These are phyloP conservation scores for Tragelaphus oryx DNA, from an alignment of 2,797 vertebrate genomes.

Conservation along the genomic window DNA sequence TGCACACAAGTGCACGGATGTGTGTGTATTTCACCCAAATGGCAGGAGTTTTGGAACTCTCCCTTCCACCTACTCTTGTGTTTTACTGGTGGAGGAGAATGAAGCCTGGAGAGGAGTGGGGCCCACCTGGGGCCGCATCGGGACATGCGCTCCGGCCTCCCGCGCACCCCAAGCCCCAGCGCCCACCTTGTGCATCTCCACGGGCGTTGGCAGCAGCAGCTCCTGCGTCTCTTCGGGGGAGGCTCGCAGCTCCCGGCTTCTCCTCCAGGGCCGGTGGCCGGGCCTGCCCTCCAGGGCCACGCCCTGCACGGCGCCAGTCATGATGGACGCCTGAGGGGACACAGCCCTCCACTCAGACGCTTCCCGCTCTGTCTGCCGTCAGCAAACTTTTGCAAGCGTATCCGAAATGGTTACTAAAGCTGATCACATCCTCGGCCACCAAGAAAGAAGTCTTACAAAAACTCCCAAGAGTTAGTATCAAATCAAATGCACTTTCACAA, in stretches of 20 bases:
- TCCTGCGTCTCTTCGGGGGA: constrained; percentile 93
- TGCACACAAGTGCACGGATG: too few species aligned
- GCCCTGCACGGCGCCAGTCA: constrained; percentile 92
- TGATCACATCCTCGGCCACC: neutral
- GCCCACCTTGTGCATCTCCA: constrained; percentile 95
- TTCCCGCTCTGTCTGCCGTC: neutral
- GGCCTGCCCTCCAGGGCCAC: constrained; percentile 89
- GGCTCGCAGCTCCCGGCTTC: constrained; percentile 76
- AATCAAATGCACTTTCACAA: neutral
- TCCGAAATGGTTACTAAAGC: neutral
- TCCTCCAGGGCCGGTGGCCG: constrained; percentile 79
- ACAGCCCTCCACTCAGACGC: neutral
- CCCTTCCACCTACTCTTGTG: neutral
- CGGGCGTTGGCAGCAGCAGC: constrained; percentile 87
- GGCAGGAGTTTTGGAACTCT: neutral
- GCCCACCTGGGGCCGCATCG: neutral
- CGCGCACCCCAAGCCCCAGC: accelerated
- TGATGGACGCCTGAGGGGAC: constrained; percentile 91
- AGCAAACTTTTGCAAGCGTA: neutral
- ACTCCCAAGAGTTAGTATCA: neutral
- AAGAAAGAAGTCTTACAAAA: neutral
- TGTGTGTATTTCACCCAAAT: neutral
- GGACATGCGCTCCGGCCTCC: neutral
- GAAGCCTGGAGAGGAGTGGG: accelerated
- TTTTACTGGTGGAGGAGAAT: neutral